Evolutionary conservation across 2,888 invertebrate species (phyloP).

Genomic region (Bibio marci): DNA sequence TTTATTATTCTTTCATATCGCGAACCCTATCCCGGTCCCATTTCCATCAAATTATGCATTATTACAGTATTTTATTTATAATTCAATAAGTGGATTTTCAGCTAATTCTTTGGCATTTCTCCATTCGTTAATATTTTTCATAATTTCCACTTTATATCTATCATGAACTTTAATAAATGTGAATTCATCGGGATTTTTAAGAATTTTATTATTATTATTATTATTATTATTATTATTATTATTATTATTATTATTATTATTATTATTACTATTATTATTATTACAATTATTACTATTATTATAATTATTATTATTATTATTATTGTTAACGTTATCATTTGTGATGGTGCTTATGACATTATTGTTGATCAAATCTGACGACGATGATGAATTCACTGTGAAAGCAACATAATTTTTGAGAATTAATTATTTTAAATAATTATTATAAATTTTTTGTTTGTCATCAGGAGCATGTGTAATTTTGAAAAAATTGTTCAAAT

Average conservation of each 20-base stretch:
- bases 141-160: slow-evolving; percentile 17
- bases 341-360: neutral
- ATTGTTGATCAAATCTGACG: neutral
- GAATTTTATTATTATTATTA: neutral
- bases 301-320: neutral
- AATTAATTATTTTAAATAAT: no score
- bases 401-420: no score
- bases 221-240: neutral
- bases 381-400: no score
- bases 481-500: no score
- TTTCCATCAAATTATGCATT: no score
- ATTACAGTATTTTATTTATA: slow-evolving; percentile 17
- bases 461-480: no score
- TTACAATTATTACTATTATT: neutral
- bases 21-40: no score
- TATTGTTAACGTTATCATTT: neutral
- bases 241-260: neutral
- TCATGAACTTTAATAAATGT: slow-evolving; percentile 17
- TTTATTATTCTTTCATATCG: no score
- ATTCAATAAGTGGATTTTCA: slow-evolving; percentile 21
- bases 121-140: slow-evolving; percentile 20
- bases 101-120: slow-evolving; percentile 15
- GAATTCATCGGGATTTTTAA: slow-evolving; percentile 4
- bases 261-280: neutral
- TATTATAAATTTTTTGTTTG: no score